Conservation (phyloP, 1,140 invertebrate species). For the Radopholus similis region DNA sequence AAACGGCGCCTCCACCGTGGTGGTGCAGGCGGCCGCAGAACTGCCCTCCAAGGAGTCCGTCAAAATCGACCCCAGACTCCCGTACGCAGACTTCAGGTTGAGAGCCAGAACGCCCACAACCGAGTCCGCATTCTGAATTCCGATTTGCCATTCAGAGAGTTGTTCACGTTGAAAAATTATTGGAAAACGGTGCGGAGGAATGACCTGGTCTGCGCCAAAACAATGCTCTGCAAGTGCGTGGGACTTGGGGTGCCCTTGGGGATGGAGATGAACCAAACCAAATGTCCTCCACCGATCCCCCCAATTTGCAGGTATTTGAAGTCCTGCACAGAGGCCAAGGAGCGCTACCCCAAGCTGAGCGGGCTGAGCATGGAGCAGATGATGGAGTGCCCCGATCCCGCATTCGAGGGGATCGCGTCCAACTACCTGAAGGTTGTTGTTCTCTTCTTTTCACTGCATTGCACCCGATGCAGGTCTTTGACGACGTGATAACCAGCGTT, state of each 20-base stretch:
- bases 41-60: neutral
- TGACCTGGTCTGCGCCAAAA: slow-evolving; percentile 31
- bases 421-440: slow-evolving; percentile 37
- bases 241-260: neutral
- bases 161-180: slow-evolving; percentile 38
- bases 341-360: slow-evolving; percentile 32
- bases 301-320: slow-evolving; percentile 44
- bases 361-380: slow-evolving; percentile 22
- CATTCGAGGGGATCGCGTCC: slow-evolving; percentile 38
- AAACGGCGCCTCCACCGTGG: slow-evolving; percentile 10
- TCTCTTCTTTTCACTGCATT: too few species aligned
- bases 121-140: too few species aligned
- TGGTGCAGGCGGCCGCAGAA: neutral
- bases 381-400: slow-evolving; percentile 39
- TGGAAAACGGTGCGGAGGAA: slow-evolving; percentile 45
- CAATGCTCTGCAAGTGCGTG: slow-evolving; percentile 36
- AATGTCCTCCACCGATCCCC: neutral
- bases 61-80: slow-evolving; percentile 24
- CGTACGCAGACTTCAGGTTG: slow-evolving; percentile 26
- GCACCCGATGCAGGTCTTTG: slow-evolving; percentile 33
- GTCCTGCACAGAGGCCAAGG: slow-evolving; percentile 34
- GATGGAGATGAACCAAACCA: neutral
- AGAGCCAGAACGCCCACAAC: too few species aligned
- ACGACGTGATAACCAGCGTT: slow-evolving; percentile 43
- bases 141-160: too few species aligned